A percentile compares a stretch with the other conserved stretches of the same genome.
phyloP scores from a whole-genome alignment of 1,140 invertebrate genomes.

The Megalopta genalis region DNA sequence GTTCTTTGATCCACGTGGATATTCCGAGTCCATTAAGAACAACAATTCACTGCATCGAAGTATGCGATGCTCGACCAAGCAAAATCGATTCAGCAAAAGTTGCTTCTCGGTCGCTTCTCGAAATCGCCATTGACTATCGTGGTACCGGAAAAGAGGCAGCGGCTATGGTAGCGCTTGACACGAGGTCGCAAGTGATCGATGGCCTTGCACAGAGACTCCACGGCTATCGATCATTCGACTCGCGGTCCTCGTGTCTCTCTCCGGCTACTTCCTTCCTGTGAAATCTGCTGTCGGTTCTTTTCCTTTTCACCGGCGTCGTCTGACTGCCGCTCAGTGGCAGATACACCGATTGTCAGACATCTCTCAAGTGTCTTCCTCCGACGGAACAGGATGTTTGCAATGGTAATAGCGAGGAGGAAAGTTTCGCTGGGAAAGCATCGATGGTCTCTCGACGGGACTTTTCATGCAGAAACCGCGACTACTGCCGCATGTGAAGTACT shows the following conservation, averaged over 20 bases:
- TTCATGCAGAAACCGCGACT: not conserved
- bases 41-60: too few species aligned
- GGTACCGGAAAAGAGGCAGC: constrained; percentile 49
- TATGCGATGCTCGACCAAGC: constrained; percentile 12
- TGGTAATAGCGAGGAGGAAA: constrained; percentile 21
- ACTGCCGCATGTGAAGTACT: not conserved
- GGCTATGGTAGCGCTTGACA: constrained; percentile 36
- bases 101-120: not conserved
- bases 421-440: not conserved
- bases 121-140: constrained; percentile 7
- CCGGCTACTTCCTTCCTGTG: constrained; percentile 21
- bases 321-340: constrained; percentile 57
- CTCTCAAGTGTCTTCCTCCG: constrained; percentile 41
- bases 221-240: constrained; percentile 56
- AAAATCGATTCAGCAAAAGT: constrained; percentile 6
- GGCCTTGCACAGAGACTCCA: constrained; percentile 28
- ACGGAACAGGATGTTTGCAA: constrained; percentile 7
- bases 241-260: constrained; percentile 34
- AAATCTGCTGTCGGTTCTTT: constrained; percentile 17
- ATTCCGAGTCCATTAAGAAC: too few species aligned
- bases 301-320: constrained; percentile 36
- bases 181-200: constrained; percentile 58
- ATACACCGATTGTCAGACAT: constrained; percentile 41
- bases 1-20: too few species aligned
- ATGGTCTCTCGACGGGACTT: constrained; percentile 13